These are phyloP conservation scores for Ptychochromis oligacanthus DNA, from an alignment of 2,113 vertebrate species.

Conservation along the genomic window DNA sequence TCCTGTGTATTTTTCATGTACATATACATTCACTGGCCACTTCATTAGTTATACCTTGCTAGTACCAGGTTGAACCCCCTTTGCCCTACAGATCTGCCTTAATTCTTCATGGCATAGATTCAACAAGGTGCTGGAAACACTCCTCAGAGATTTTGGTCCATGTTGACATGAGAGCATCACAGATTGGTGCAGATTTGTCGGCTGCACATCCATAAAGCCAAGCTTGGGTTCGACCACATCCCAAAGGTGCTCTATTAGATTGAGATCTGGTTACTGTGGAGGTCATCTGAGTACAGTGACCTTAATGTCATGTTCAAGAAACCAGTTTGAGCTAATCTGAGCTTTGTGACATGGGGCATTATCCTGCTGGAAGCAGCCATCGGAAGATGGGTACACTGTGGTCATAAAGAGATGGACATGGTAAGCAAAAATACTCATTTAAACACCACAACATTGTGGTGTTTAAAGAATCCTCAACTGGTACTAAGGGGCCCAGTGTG, in stretches of 20 bases:
- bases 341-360: background rate
- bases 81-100: too few relatives aligned
- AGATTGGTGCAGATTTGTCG: background rate
- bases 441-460: background rate
- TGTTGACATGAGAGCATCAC: background rate
- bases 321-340: background rate
- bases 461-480: background rate
- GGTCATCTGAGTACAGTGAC: background rate
- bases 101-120: background rate
- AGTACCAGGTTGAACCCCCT: too few relatives aligned
- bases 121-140: background rate
- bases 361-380: background rate
- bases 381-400: background rate
- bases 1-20: conserved; percentile 40
- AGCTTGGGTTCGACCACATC: background rate
- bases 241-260: background rate
- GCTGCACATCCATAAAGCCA: background rate
- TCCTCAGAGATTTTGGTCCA: background rate
- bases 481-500: background rate
- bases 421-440: too few relatives aligned
- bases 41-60: too few relatives aligned
- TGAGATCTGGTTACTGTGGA: too few relatives aligned
- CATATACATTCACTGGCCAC: background rate
- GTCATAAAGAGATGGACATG: background rate
- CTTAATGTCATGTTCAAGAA: background rate